Base-by-base conservation (phyloP, 37 sponge, comb jelly and placozoan species). In the Crambe crambe region DNA sequence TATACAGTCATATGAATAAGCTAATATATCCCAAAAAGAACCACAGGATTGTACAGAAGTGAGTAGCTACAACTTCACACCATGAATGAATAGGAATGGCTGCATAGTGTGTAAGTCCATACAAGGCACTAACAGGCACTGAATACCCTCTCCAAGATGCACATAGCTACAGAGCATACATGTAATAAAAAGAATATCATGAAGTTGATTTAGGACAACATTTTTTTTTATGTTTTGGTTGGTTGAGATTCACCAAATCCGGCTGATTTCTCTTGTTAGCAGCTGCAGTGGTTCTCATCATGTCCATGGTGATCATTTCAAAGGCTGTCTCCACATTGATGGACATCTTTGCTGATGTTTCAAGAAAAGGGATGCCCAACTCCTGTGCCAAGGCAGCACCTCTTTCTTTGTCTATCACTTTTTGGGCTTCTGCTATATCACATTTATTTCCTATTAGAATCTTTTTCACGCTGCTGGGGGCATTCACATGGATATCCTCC, bases 401-500 rank as follows among this genome's bases (percentile, higher is more conserved):
- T 65, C 35, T 20, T 1, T 65, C 35, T 31, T 2, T 31, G 32
- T 5, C 66, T 2, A 65, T 65, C 17, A 65, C 66, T 31, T 9
- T 65, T 9, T 2, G 3, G 3, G 3, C 30, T 5, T 65, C 66
- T 31, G 25, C 66, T 9, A 8, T 20, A 2, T 65, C 66, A 31
- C 66, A 65, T 34, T 65, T 65, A 31, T 65, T 65, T 30, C 34
- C 66, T 12, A 65, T 30, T 34, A 65, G 35, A 3, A 65, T 18
- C 66, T 30, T 29, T 34, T 65, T 18, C 3, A 65, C 66, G 15
- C 35, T 34, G 10, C 9, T 65, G 3, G 31, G 29, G 15, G 75
- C 58, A 42, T 74, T 89, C 58, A 79, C 86, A 58, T 77, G 83
- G 25, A 94, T 84, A 60, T 90, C 88, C 22, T 84, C 75, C 25